These are phyloP conservation scores for Bubo bubo DNA, from an alignment of 2,113 vertebrate genomes.

Conservation along the genomic window DNA sequence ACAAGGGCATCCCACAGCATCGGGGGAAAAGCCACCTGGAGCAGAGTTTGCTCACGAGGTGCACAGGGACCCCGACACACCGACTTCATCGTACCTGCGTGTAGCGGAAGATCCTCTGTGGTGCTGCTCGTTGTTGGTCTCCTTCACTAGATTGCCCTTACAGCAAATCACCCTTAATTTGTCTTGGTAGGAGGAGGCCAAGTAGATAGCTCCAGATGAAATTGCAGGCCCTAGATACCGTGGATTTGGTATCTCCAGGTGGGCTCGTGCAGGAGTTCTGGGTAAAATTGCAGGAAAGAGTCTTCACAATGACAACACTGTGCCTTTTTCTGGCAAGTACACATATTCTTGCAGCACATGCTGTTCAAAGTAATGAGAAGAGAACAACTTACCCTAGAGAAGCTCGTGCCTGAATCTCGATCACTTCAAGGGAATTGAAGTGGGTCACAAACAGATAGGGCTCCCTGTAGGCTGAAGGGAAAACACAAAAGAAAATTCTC, in stretches of 20 bases:
- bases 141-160: conserved; percentile 94
- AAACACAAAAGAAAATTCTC: background rate
- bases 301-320: background rate
- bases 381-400: conserved; percentile 84
- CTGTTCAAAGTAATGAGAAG: background rate
- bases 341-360: background rate
- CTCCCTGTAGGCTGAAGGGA: conserved; percentile 89
- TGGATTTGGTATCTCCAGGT: conserved; percentile 94
- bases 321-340: background rate
- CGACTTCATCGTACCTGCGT: conserved; percentile 68
- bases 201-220: conserved; percentile 93
- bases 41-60: background rate
- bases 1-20: background rate
- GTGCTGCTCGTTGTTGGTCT: conserved; percentile 88
- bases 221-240: conserved; percentile 96
- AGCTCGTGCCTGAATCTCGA: conserved; percentile 93
- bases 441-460: conserved; percentile 98
- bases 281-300: background rate
- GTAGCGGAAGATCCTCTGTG: conserved; percentile 84
- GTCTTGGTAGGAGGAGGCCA: conserved; percentile 98
- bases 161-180: conserved; percentile 97
- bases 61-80: background rate
- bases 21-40: background rate
- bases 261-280: conserved; percentile 89
- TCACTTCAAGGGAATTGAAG: conserved; percentile 97